Evolutionary conservation across 2,888 invertebrate genomes (phyloP).

Genomic region (Drosophila peninsularis): DNA sequence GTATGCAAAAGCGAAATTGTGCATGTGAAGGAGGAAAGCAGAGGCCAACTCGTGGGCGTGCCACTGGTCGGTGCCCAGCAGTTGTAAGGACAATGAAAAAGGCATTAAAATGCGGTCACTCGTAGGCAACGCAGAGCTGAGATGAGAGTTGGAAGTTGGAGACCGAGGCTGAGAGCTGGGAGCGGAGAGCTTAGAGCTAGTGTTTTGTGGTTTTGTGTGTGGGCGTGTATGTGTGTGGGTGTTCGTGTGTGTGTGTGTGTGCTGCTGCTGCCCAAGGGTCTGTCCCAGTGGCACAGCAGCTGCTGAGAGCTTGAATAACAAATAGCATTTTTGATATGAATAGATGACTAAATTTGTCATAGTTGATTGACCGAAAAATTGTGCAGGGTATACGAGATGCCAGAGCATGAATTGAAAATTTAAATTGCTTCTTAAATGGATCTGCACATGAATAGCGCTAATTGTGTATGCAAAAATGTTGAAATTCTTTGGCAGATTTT

Average conservation of each 20-base stretch:
- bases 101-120: constrained; percentile 77
- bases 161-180: not conserved
- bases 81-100: constrained; percentile 75
- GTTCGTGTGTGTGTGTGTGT: constrained; percentile 21
- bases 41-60: constrained; percentile 18
- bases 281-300: constrained; percentile 29
- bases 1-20: constrained; percentile 60
- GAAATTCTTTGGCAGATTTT: not conserved
- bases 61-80: constrained; percentile 18
- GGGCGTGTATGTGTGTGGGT: constrained; percentile 39
- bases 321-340: constrained; percentile 56
- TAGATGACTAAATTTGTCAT: constrained; percentile 59
- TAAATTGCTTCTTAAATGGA: constrained; percentile 12
- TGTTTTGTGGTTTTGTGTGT: constrained; percentile 34
- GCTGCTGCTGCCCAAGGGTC: constrained; percentile 10
- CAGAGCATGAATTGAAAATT: constrained; percentile 11
- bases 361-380: constrained; percentile 66
- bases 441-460: constrained; percentile 35
- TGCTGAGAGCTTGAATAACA: constrained; percentile 51
- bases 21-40: constrained; percentile 30
- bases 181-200: not conserved
- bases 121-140: not conserved
- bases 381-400: constrained; percentile 29
- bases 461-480: constrained; percentile 20
- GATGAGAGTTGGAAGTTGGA: constrained; percentile 11